These are phyloP conservation scores for Yponomeuta cagnagella DNA, from an alignment of 2,888 invertebrate species.

Conservation along the genomic window DNA sequence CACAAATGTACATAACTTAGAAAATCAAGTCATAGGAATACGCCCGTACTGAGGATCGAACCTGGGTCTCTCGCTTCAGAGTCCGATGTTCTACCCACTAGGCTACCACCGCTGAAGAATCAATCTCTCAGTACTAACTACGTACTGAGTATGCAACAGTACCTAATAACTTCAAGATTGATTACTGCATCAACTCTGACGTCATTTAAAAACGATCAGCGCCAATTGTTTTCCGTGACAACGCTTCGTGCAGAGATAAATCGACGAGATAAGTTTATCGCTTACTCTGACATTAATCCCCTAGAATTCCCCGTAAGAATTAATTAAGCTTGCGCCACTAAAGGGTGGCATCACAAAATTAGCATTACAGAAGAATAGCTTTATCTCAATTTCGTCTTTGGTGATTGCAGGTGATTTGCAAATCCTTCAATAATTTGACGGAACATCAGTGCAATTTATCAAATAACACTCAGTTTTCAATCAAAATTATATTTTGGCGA, in stretches of 20 bases:
- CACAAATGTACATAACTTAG: too few species aligned
- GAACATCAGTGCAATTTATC: too few species aligned
- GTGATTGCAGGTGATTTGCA: too few species aligned
- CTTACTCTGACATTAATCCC: neutral
- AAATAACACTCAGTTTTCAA: too few species aligned
- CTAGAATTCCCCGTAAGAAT: neutral
- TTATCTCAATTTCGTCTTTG: too few species aligned
- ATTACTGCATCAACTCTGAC: neutral
- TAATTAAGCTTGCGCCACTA: neutral
- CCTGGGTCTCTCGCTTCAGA: too few species aligned
- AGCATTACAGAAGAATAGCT: neutral
- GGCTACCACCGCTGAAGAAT: too few species aligned
- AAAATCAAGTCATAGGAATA: too few species aligned
- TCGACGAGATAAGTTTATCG: neutral
- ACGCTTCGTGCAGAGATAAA: neutral
- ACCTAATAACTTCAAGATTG: neutral
- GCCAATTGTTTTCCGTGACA: neutral
- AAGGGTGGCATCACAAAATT: neutral
- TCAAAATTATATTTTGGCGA: too few species aligned
- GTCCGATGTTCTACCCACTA: too few species aligned
- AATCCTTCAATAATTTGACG: too few species aligned
- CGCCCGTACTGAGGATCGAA: too few species aligned
- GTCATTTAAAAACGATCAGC: neutral
- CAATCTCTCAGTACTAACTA: neutral
- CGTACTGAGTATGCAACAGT: neutral